Evolutionary conservation across 2,888 invertebrate species (phyloP).

Genomic region (Yponomeuta sedellus): DNA sequence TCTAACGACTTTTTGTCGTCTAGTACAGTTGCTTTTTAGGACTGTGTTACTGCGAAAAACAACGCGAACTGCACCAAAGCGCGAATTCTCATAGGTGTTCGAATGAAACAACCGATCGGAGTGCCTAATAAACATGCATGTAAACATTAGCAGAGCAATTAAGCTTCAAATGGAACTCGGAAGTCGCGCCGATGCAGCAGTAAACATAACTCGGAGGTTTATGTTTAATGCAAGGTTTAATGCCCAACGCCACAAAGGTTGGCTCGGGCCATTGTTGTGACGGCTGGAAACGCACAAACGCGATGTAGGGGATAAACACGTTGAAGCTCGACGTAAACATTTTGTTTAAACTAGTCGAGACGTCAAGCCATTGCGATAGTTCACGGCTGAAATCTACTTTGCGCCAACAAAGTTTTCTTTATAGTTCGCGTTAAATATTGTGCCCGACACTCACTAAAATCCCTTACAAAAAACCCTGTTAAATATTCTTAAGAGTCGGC

Average conservation of each 20-base stretch:
- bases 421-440: no score
- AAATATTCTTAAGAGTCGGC: not conserved
- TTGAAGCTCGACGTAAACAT: not conserved
- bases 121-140: not conserved
- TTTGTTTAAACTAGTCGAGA: not conserved
- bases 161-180: not conserved
- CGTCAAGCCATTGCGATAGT: not conserved
- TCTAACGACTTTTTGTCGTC: no score
- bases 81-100: no score
- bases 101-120: no score
- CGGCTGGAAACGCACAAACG: not conserved
- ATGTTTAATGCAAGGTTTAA: not conserved
- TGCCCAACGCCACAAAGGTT: not conserved
- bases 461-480: no score
- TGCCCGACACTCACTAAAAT: no score
- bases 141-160: not conserved
- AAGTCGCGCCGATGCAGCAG: not conserved
- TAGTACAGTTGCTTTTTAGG: no score
- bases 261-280: conserved; percentile 1
- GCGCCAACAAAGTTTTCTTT: no score
- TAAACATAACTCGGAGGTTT: not conserved
- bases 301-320: not conserved
- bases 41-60: no score
- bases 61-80: no score
- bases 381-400: not conserved